Conservation (phyloP, 1,140 invertebrate species). For the Vanessa tameamea region DNA sequence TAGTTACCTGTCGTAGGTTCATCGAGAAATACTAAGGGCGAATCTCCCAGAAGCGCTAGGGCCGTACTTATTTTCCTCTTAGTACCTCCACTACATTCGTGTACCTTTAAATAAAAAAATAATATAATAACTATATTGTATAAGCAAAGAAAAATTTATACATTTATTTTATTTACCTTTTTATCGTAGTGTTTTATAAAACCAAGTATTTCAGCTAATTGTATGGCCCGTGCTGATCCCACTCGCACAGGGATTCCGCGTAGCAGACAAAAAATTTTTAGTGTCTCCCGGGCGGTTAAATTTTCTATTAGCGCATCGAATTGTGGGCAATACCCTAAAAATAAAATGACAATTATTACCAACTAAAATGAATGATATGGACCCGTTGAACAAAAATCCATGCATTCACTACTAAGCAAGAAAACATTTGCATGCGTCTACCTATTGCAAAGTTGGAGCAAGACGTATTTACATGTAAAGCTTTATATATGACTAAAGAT, state of each 20-base stretch:
- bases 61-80: constrained; percentile 97
- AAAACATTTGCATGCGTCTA: too few species aligned
- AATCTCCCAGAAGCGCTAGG: constrained; percentile 94
- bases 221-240: constrained; percentile 54
- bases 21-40: constrained; percentile 93
- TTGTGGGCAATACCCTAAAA: constrained; percentile 86
- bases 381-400: too few species aligned
- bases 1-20: constrained; percentile 85
- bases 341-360: neutral
- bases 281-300: constrained; percentile 87
- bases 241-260: constrained; percentile 83
- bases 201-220: constrained; percentile 71
- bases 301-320: constrained; percentile 88
- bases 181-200: constrained; percentile 81
- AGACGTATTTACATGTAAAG: too few species aligned
- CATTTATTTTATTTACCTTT: constrained; percentile 57
- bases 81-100: constrained; percentile 93
- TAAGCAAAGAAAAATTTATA: neutral
- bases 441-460: too few species aligned
- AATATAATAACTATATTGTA: neutral
- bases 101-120: constrained; percentile 63
- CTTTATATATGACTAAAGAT: too few species aligned
- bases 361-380: too few species aligned
- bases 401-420: too few species aligned
- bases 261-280: constrained; percentile 86